Percentiles rank a stretch among this genome's conserved stretches.
phyloP scores from a whole-genome alignment of 1,140 invertebrate genomes.

The Lepidotrigona ventralis region DNA sequence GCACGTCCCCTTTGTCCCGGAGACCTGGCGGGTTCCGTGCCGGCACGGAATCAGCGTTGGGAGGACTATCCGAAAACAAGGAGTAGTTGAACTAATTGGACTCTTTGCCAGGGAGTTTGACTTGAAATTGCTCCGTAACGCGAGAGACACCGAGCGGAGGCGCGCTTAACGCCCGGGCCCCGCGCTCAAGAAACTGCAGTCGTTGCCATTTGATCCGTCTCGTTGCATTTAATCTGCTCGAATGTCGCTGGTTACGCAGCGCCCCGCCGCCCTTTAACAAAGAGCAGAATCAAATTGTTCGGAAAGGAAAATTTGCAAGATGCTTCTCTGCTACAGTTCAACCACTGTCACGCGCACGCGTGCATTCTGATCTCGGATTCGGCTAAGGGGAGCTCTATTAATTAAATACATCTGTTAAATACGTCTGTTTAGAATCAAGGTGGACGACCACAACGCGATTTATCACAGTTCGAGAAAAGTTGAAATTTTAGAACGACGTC shows the following conservation, averaged over 20 bases:
- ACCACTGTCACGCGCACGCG: too few relatives aligned
- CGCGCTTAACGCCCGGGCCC: not conserved
- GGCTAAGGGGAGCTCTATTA: too few relatives aligned
- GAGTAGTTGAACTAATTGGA: constrained; percentile 16
- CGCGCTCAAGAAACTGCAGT: constrained; percentile 13
- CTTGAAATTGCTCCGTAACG: constrained; percentile 32
- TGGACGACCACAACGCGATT: too few relatives aligned
- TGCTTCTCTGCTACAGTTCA: not conserved
- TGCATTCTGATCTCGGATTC: too few relatives aligned
- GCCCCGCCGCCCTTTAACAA: not conserved
- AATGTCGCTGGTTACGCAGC: not conserved
- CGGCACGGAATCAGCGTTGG: not conserved
- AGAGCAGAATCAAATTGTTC: not conserved
- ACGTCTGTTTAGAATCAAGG: too few relatives aligned
- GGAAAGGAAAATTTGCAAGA: not conserved
- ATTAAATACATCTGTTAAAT: too few relatives aligned
- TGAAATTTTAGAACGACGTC: not conserved
- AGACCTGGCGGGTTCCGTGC: too few relatives aligned
- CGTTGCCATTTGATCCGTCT: constrained; percentile 35
- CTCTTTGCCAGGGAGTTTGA: constrained; percentile 25
- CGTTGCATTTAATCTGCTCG: constrained; percentile 38
- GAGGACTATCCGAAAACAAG: constrained; percentile 21
- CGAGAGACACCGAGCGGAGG: constrained; percentile 16
- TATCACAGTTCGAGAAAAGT: too few relatives aligned
- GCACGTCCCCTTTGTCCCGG: not conserved